Base-by-base conservation (phyloP, 2,797 vertebrate species). In the Synanceia verrucosa region DNA sequence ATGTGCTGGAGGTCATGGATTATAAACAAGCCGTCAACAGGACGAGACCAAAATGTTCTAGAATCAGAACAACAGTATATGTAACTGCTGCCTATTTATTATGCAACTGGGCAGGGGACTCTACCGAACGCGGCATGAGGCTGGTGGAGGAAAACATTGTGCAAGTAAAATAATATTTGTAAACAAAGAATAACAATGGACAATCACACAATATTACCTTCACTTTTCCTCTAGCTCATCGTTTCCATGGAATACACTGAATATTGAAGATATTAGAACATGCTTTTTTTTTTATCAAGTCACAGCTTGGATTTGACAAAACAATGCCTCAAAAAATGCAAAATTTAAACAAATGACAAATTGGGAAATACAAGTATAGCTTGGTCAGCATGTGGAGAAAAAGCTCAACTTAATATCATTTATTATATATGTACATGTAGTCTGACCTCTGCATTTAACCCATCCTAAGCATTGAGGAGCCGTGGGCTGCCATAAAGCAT, bases 21-120 rank as follows among this genome's bases (percentile, higher is more conserved):
- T 69, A 48, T 81, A 86, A 79, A 84, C 78, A 85, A 73, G 58
- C 65, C 73, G 76, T 83, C 69, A 51, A 26, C 24, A 29, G n/a
- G 58, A 81, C 9, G 4, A 59, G 71, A 61, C 5, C 70, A 70
- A 69, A 56, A 71, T 78, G 73, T 79, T 79, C 73, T 13, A 24
- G 33, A 73, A 59, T 33, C 11, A 4, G 18, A 55, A 69, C 24
- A 76, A 44, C 64, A 51, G 8, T 18, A 44, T 31, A 18, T 7
- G 16, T n/a, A 26, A 60, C 37, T 29, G 24, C 53, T 9, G 12
- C 56, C 9, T 51, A 4, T 34, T 59, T 21, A 51, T 18, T 21
- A 48, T 67, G n/a, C 9, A 9, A 55, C 67, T 55, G 26, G 43
- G 62, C 5, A 55, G 3, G 14, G 18, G 29, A 9, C 43, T 70